Conservation (phyloP, 2,797 vertebrate species). For the Notamacropus eugenii region DNA sequence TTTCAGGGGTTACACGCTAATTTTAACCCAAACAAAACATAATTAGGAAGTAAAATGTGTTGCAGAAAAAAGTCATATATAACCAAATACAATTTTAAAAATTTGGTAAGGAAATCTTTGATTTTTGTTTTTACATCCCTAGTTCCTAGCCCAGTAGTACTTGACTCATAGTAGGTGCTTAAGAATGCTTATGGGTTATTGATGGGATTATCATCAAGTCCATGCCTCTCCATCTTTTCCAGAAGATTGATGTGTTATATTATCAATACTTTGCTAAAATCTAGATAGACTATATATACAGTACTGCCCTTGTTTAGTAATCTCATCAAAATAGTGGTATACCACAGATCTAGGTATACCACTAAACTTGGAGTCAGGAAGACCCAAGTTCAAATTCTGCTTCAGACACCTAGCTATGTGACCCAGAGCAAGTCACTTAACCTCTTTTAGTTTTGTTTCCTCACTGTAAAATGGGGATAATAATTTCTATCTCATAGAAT, state of each 20-base stretch:
- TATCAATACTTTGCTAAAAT: neutral
- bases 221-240: neutral
- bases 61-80: neutral
- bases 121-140: neutral
- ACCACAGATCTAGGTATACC: neutral
- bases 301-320: neutral
- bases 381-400: neutral
- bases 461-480: neutral
- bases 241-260: neutral
- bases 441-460: neutral
- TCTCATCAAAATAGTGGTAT: neutral
- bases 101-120: neutral
- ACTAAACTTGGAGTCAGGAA: neutral
- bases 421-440: neutral
- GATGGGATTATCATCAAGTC: neutral
- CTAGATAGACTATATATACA: neutral
- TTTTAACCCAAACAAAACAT: conserved; percentile 20
- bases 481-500: neutral
- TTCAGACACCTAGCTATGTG: neutral
- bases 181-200: neutral
- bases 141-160: neutral
- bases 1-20: conserved; percentile 17
- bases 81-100: neutral
- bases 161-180: neutral
- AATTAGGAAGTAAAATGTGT: conserved; percentile 20